These are phyloP conservation scores for Caloenas nicobarica DNA, from an alignment of 2,113 vertebrate genomes.

Conservation along the genomic window DNA sequence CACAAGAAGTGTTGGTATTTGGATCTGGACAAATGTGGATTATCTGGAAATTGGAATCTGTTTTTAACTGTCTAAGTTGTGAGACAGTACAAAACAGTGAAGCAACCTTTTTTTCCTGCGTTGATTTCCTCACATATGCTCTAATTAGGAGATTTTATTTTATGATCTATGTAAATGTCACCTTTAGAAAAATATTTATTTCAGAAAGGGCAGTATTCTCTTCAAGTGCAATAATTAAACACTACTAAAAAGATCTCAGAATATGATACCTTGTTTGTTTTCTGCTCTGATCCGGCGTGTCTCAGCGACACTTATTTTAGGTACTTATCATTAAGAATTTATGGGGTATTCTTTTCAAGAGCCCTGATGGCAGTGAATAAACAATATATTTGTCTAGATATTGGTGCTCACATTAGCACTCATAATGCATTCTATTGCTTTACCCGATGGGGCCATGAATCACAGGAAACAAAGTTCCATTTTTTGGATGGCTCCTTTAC, in stretches of 20 bases:
- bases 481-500: background rate
- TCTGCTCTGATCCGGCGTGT: background rate
- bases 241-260: background rate
- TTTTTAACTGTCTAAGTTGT: background rate
- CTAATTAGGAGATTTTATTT: background rate
- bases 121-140: background rate
- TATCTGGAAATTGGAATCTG: background rate
- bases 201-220: background rate
- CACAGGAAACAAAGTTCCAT: background rate
- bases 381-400: background rate
- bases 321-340: constrained; percentile 39
- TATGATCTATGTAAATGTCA: background rate
- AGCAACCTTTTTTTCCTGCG: background rate
- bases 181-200: background rate
- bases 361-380: background rate
- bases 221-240: background rate
- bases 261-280: background rate
- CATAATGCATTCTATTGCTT: background rate
- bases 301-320: background rate
- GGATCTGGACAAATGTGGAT: background rate
- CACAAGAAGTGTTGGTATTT: background rate
- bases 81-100: background rate
- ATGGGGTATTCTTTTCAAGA: background rate
- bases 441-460: background rate
- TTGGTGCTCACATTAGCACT: background rate